phyloP scores from a whole-genome alignment of 2,888 invertebrate genomes.

The Idaea aversata region DNA sequence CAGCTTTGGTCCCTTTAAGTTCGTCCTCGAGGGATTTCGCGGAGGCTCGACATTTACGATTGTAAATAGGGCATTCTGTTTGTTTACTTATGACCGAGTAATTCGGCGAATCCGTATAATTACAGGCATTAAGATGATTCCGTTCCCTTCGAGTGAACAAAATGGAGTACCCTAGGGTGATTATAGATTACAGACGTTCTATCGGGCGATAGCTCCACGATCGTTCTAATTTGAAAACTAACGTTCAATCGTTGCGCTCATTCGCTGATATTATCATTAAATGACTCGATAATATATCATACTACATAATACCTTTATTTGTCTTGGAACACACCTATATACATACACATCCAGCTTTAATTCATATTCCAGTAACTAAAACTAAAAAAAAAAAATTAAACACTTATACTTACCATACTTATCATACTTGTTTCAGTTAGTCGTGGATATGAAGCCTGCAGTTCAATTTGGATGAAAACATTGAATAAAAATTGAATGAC shows the following conservation, averaged over 20 bases:
- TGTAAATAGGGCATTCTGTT: slow-evolving; percentile 74
- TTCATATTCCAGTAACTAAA: no score
- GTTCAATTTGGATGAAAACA: no score
- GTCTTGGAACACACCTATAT: no score
- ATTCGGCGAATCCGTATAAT: slow-evolving; percentile 79
- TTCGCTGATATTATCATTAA: no score
- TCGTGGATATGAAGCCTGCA: no score
- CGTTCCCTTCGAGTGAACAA: slow-evolving; percentile 43
- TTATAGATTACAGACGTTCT: neutral
- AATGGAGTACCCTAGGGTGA: slow-evolving; percentile 8
- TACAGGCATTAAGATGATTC: slow-evolving; percentile 80
- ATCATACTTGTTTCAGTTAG: no score
- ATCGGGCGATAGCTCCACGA: neutral
- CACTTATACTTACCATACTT: no score
- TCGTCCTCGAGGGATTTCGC: neutral
- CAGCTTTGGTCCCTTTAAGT: neutral
- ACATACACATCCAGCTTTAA: no score
- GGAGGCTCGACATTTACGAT: slow-evolving; percentile 66
- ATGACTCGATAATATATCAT: no score
- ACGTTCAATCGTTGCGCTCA: neutral
- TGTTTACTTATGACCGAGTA: slow-evolving; percentile 79
- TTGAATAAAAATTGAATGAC: no score
- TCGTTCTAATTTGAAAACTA: neutral
- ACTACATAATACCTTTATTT: no score
- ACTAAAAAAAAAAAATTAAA: no score